Evolutionary conservation across 2,113 vertebrate genomes (phyloP).

Genomic region (Fregetta grallaria): DNA sequence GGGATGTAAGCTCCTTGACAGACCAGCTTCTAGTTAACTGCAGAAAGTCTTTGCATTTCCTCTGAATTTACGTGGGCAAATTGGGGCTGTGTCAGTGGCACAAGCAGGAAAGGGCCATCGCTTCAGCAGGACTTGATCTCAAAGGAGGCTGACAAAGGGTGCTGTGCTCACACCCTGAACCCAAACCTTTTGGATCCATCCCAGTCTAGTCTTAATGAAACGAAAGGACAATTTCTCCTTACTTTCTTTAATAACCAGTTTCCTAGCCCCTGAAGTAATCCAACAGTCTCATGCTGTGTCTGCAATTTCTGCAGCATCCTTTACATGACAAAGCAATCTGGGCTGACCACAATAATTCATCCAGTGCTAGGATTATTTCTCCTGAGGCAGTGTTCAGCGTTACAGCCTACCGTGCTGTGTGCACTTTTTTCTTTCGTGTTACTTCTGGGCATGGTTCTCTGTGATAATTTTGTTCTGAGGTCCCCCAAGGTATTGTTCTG

Average conservation of each 20-base stretch:
- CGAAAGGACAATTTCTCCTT: not conserved
- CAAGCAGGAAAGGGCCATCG: not conserved
- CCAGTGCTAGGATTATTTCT: slow-evolving; percentile 26
- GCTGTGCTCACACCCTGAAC: not conserved
- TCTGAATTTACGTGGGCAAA: not conserved
- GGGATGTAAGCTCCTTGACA: not conserved
- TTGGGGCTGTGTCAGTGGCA: not conserved
- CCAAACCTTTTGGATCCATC: not conserved
- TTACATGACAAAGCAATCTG: slow-evolving; percentile 23
- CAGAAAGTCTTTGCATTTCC: not conserved
- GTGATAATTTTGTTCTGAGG: slow-evolving; percentile 20
- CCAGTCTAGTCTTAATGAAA: not conserved
- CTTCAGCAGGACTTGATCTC: not conserved
- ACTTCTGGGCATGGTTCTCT: slow-evolving; percentile 10
- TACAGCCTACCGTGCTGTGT: not conserved
- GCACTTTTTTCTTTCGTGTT: not conserved
- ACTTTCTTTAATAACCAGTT: not conserved
- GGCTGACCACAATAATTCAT: not conserved
- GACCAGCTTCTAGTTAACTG: not conserved
- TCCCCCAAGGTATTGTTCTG: slow-evolving; percentile 41
- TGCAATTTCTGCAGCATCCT: slow-evolving; percentile 14
- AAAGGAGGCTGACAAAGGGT: not conserved
- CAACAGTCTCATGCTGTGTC: not conserved
- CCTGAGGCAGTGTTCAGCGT: not conserved
- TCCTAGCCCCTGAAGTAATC: not conserved